A percentile compares a stretch with the other conserved stretches of the same genome.
Conservation (phyloP, 2,888 invertebrate genomes). For the Atrina japonica region DNA sequence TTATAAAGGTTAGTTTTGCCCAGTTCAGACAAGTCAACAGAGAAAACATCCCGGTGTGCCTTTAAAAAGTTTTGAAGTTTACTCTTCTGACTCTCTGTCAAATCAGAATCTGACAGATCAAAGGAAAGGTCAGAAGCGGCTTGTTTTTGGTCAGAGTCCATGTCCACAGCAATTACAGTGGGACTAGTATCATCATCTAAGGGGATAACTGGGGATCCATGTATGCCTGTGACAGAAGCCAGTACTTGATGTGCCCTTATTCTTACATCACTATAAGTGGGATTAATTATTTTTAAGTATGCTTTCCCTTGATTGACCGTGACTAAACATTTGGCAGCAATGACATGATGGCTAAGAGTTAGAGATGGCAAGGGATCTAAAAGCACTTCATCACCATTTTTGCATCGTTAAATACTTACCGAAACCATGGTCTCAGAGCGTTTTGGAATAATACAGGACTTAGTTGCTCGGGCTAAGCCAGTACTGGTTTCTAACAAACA, state of each 20-base stretch:
- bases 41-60: constrained; percentile 25
- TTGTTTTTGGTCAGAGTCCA: constrained; percentile 8
- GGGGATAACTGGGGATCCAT: neutral
- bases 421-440: neutral
- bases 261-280: constrained; percentile 3
- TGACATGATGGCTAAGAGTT: constrained; percentile 11
- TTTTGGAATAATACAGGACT: neutral
- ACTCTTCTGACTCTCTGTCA: constrained; percentile 9
- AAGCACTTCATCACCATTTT: constrained; percentile 9
- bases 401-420: neutral
- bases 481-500: neutral
- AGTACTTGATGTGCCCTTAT: constrained; percentile 4
- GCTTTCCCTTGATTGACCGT: constrained; percentile 11
- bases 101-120: too few species aligned
- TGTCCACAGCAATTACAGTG: too few species aligned
- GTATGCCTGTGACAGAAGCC: constrained; percentile 9
- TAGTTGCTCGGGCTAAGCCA: constrained; percentile 5
- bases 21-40: too few species aligned
- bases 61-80: constrained; percentile 19
- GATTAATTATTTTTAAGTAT: constrained; percentile 5
- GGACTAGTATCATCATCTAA: too few species aligned
- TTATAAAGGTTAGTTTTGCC: constrained; percentile 32
- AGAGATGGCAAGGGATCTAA: too few species aligned
- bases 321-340: constrained; percentile 20
- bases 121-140: neutral